Base-by-base conservation (phyloP, 1,140 invertebrate species). In the Drosophila rufa region DNA sequence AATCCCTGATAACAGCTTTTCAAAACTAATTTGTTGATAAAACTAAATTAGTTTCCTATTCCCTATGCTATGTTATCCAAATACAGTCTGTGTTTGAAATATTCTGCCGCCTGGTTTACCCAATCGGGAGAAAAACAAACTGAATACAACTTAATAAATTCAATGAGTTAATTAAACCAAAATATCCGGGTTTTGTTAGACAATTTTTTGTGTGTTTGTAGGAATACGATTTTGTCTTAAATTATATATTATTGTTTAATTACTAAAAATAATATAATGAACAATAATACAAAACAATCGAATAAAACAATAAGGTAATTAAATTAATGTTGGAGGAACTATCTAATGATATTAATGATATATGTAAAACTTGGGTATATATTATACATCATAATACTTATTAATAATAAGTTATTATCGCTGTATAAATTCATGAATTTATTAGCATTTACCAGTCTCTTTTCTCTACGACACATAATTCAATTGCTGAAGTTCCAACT, bases 11-110 rank as follows among this genome's bases (percentile, higher is more conserved):
- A 68, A 55, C 17, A 43, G 19, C 48, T 43, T 47, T 47, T 27
- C 2, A 40, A 36, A 25, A 42, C 38, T 17, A 58, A 68, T 53
- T 43, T 8, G 14, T 7, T 47, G 62, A 77, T 77, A 60, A 48
- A 11, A 17, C 19, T 22, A 14, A 69, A 50, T 67, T 46, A 25
- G 2, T 45, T 40, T 33, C 9, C 12, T 5, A n/a, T 22, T 17
- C n/a, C 1, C 11, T 36, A 3, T 12, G 5, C 2, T 57, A 2
- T 3, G 19, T n/a, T 47, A 42, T 38, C 19, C 14, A 33, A 42
- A 19, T 17, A 9, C 2, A 19, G 27, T 12, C 17, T 43, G 43
- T 42, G 48, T 27, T 38, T 27, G 0, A 42, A 56, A 64, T 11
- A 19, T 17, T 30, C 17, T 55, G 51, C 33, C 51, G 51, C 33